Percentiles rank a stretch among this genome's conserved stretches.
phyloP scores from a whole-genome alignment of 2,888 invertebrate species.

The Incurvaria masculella region DNA sequence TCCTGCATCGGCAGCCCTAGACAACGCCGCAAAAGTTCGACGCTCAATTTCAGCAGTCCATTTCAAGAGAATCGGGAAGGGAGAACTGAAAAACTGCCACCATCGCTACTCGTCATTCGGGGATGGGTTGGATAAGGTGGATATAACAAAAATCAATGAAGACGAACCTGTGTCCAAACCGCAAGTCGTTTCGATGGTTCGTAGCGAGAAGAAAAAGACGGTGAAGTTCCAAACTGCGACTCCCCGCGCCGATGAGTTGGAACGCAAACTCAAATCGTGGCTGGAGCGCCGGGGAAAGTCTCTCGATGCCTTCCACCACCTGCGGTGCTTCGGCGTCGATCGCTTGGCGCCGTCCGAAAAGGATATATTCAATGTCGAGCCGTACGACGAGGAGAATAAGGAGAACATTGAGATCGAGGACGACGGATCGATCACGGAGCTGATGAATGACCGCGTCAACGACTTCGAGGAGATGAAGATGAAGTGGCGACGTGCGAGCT shows the following conservation, averaged over 20 bases:
- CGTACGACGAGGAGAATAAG: slow-evolving; percentile 46
- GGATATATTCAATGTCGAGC: slow-evolving; percentile 19
- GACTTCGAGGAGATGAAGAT: slow-evolving; percentile 11
- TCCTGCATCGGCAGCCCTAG: neutral
- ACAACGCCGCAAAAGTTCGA: slow-evolving; percentile 19
- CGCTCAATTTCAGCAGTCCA: slow-evolving; percentile 50
- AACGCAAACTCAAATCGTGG: slow-evolving; percentile 46
- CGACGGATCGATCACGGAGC: slow-evolving; percentile 36
- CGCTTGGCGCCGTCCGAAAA: slow-evolving; percentile 22
- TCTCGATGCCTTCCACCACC: slow-evolving; percentile 44
- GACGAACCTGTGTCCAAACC: slow-evolving; percentile 28
- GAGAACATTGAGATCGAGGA: slow-evolving; percentile 47
- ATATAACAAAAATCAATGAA: slow-evolving; percentile 30
- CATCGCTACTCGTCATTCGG: slow-evolving; percentile 44
- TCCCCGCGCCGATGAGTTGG: slow-evolving; percentile 38
- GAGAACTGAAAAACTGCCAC: slow-evolving; percentile 34
- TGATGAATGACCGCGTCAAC: slow-evolving; percentile 27
- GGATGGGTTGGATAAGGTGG: slow-evolving; percentile 32
- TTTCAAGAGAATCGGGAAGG: slow-evolving; percentile 36
- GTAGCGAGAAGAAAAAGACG: slow-evolving; percentile 37
- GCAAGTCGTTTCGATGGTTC: slow-evolving; percentile 34
- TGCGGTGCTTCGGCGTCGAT: slow-evolving; percentile 52
- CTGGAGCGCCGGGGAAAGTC: slow-evolving; percentile 49
- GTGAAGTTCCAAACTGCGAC: slow-evolving; percentile 44
- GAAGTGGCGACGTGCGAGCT: slow-evolving; percentile 33